Conservation (phyloP, 2,113 vertebrate genomes). For the Vimba vimba region DNA sequence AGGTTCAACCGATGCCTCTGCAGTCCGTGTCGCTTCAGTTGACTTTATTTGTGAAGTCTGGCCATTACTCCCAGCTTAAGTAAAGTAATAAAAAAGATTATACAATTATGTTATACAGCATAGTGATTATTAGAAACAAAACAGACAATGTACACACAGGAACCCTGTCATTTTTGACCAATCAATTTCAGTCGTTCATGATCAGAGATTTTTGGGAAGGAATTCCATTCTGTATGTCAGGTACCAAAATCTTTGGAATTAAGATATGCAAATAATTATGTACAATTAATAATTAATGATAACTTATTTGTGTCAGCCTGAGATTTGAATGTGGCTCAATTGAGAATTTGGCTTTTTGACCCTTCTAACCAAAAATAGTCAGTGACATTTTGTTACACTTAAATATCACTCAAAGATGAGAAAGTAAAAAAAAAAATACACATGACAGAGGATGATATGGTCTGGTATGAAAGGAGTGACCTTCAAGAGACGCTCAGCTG, state of each 20-base stretch:
- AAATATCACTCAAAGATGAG: neutral
- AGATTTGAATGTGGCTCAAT: neutral
- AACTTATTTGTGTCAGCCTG: neutral
- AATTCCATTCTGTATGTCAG: neutral
- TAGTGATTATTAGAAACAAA: neutral
- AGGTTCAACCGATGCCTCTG: constrained; percentile 16
- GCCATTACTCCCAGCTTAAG: constrained; percentile 48
- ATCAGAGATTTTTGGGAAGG: neutral
- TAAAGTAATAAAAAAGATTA: neutral
- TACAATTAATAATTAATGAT: neutral
- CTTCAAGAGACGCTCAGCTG: neutral
- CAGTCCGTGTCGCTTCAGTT: constrained; percentile 45
- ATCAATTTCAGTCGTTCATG: neutral
- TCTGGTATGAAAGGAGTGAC: neutral
- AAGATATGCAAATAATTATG: neutral
- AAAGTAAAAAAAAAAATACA: neutral
- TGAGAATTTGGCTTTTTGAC: neutral
- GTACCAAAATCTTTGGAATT: neutral
- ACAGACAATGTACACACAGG: neutral
- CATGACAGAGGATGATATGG: neutral
- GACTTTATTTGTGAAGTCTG: neutral
- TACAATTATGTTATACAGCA: neutral
- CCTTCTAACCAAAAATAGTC: neutral
- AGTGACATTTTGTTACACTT: neutral
- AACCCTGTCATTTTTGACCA: neutral